Percentiles rank a stretch among this genome's conserved stretches.
Evolutionary conservation across 30 jellyfish, hydroid and myxozoan species (phyloP).

Genomic region (Turritopsis rubra): DNA sequence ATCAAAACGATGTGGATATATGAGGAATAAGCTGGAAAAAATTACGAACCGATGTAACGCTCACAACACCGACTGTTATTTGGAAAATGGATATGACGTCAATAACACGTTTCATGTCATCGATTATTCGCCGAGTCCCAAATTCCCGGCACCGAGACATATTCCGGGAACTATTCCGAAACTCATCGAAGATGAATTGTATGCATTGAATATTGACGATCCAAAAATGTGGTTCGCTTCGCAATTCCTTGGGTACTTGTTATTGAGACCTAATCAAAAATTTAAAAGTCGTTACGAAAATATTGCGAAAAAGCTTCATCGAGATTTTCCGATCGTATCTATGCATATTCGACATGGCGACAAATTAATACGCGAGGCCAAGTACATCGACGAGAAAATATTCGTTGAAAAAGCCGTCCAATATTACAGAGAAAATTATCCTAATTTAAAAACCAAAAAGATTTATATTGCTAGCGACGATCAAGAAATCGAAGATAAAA

Average conservation of each 20-base stretch:
- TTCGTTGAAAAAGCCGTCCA: conserved; percentile 2
- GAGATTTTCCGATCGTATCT: conserved; percentile 16
- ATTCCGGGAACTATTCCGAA: conserved; percentile 8
- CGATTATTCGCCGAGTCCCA: background rate
- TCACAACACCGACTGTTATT: background rate
- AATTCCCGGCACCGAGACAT: background rate
- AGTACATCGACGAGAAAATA: background rate
- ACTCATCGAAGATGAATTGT: background rate
- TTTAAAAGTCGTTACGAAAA: background rate
- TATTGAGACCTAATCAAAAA: background rate
- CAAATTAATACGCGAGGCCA: conserved; percentile 15
- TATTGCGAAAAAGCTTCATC: background rate
- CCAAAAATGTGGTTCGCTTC: conserved; percentile 7
- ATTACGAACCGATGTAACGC: background rate
- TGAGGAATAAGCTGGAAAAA: background rate
- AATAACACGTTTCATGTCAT: background rate
- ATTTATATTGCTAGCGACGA: conserved; percentile 12
- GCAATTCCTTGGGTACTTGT: background rate
- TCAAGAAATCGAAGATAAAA: background rate
- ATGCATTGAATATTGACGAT: background rate
- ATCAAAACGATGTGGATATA: background rate
- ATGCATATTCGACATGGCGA: conserved; percentile 39
- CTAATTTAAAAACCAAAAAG: background rate
- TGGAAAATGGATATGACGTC: background rate
- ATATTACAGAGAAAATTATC: background rate